Evolutionary conservation across 2,113 vertebrate genomes (phyloP).

Genomic region (Saiga tatarica): DNA sequence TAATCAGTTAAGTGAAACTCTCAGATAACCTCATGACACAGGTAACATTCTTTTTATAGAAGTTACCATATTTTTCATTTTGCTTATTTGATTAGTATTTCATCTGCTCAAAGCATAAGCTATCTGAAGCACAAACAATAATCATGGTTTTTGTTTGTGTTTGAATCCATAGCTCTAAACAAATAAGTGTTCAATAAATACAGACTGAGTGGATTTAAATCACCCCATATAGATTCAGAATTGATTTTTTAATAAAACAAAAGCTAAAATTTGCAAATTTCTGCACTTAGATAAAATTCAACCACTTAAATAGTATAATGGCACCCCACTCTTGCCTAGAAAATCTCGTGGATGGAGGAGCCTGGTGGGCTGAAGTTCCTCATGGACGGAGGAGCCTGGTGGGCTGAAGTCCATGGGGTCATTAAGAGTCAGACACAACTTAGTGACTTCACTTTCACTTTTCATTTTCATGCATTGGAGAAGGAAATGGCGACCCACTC

Average conservation of each 20-base stretch:
- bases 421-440: no score
- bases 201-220: neutral
- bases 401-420: no score
- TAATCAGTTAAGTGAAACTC: neutral
- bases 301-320: neutral
- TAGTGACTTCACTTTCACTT: no score
- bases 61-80: neutral
- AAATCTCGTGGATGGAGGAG: accelerated
- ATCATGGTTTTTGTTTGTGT: neutral
- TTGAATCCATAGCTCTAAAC: neutral
- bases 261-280: neutral
- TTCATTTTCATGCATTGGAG: no score
- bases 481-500: no score
- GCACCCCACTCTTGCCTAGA: no score
- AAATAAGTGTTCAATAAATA: neutral
- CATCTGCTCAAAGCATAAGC: neutral
- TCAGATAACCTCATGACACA: neutral
- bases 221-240: neutral
- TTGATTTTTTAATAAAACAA: neutral
- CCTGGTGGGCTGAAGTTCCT: no score
- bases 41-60: neutral
- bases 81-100: neutral
- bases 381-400: no score
- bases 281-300: neutral
- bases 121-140: neutral